Evolutionary conservation across 2,113 vertebrate species (phyloP).

Genomic region (Solea solea): DNA sequence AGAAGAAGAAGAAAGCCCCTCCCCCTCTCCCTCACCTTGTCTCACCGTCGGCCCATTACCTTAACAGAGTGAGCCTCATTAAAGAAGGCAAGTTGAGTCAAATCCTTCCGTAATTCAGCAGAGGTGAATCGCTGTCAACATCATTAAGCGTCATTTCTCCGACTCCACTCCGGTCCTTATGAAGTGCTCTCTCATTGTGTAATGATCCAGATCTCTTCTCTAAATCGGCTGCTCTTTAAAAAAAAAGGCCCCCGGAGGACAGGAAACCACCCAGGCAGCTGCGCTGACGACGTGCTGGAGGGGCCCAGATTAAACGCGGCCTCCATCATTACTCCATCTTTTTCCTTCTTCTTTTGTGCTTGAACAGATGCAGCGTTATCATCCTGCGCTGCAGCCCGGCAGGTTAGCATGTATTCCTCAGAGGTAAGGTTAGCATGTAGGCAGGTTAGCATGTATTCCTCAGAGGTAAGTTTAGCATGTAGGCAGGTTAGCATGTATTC

Average conservation of each 20-base stretch:
- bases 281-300: conserved; percentile 75
- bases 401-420: conserved; percentile 42
- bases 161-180: conserved; percentile 82
- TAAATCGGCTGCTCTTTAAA: conserved; percentile 81
- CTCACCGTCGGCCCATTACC: conserved; percentile 84
- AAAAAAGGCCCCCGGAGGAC: conserved; percentile 76
- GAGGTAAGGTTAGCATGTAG: conserved; percentile 25
- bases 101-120: conserved; percentile 85
- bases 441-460: too few relatives aligned
- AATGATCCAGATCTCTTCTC: conserved; percentile 86
- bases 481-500: too few relatives aligned
- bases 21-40: conserved; percentile 43
- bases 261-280: conserved; percentile 80
- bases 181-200: conserved; percentile 87
- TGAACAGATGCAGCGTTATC: conserved; percentile 68
- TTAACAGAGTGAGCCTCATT: conserved; percentile 85
- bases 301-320: conserved; percentile 77
- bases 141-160: conserved; percentile 86
- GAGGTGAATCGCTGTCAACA: conserved; percentile 88
- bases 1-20: conserved; percentile 18
- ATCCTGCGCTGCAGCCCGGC: conserved; percentile 46
- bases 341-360: conserved; percentile 60
- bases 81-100: conserved; percentile 86
- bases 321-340: conserved; percentile 67
- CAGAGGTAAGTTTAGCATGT: too few relatives aligned